Evolutionary conservation across 35 echinoderm and acorn worm genomes (phyloP).

Genomic region (Anneissia japonica): DNA sequence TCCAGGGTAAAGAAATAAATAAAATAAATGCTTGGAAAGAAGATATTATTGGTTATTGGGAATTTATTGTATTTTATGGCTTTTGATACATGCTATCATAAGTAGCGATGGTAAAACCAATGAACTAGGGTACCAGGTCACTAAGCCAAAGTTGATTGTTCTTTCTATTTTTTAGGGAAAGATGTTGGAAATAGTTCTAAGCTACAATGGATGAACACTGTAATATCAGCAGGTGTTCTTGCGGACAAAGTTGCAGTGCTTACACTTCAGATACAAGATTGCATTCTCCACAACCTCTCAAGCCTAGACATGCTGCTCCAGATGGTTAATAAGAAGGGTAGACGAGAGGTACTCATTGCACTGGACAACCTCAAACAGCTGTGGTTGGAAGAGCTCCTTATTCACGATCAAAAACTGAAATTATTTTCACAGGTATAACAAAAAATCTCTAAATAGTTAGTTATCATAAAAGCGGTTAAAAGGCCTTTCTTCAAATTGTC

Average conservation of each 20-base stretch:
- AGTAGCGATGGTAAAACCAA: no score
- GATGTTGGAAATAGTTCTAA: conserved; percentile 33
- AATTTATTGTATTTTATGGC: neutral
- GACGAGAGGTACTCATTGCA: conserved; percentile 70
- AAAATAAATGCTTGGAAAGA: neutral
- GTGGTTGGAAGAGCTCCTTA: conserved; percentile 75
- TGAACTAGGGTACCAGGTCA: no score
- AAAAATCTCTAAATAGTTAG: no score
- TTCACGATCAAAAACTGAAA: conserved; percentile 63
- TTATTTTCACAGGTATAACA: conserved; percentile 76
- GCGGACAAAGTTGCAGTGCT: conserved; percentile 87
- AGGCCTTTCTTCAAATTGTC: no score
- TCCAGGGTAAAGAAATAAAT: neutral
- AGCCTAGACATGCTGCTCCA: conserved; percentile 64
- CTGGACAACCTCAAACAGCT: conserved; percentile 70
- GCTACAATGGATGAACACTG: conserved; percentile 85
- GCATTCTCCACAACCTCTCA: conserved; percentile 54
- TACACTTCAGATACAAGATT: conserved; percentile 64
- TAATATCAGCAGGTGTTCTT: conserved; percentile 72
- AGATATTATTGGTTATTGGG: no score
- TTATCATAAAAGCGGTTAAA: no score
- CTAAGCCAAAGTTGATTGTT: no score
- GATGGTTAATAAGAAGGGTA: conserved; percentile 88
- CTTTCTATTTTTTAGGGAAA: conserved; percentile 30
- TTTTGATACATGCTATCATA: neutral